phyloP scores from a whole-genome alignment of 2,113 vertebrate genomes.

The Axis porcinus region DNA sequence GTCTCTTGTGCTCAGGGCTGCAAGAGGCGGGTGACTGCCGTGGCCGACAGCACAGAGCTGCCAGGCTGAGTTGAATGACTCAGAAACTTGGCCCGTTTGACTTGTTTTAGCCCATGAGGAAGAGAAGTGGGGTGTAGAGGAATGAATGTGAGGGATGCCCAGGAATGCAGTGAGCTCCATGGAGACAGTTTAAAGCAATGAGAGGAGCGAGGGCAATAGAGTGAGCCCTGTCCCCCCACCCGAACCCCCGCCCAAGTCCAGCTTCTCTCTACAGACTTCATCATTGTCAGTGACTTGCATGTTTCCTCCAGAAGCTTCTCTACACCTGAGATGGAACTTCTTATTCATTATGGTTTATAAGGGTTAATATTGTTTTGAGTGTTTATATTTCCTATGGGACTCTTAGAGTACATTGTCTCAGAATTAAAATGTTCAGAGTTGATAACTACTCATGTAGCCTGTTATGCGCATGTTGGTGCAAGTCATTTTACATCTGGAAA shows the following conservation, averaged over 20 bases:
- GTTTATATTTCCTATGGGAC: no score
- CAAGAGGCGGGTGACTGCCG: accelerated
- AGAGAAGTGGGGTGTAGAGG: accelerated
- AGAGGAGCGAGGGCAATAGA: accelerated
- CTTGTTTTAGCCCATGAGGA: accelerated
- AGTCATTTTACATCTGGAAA: no score
- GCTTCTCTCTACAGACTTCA: background rate
- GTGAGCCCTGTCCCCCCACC: background rate
- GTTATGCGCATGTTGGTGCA: accelerated
- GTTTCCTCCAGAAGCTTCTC: no score
- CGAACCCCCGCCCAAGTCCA: accelerated
- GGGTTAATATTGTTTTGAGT: no score
- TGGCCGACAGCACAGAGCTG: accelerated
- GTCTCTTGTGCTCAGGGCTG: background rate
- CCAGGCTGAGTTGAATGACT: accelerated
- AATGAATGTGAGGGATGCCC: no score
- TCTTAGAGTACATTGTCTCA: background rate
- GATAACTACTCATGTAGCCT: background rate
- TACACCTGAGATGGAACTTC: no score
- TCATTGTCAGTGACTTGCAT: accelerated
- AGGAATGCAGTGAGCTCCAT: background rate
- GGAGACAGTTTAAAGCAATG: background rate
- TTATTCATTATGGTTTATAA: no score
- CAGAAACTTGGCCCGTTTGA: accelerated
- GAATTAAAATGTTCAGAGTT: background rate